Evolutionary conservation across 2,888 invertebrate species (phyloP).

Genomic region (Dynastes maya): DNA sequence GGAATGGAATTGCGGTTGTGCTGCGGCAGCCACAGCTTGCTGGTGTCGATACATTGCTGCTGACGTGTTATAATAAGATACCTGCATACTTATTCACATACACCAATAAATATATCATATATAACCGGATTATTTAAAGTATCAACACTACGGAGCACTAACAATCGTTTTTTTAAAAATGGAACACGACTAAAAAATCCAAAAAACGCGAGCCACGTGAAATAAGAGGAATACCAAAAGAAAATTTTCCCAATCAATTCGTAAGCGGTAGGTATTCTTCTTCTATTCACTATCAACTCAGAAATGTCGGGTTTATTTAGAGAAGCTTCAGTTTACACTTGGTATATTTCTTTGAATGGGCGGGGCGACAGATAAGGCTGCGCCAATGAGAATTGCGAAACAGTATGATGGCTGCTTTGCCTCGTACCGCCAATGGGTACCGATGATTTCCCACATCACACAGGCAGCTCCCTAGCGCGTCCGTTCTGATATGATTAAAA

Average conservation of each 20-base stretch:
- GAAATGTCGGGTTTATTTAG: constrained; percentile 34
- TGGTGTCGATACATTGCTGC: constrained; percentile 69
- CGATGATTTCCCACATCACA: constrained; percentile 37
- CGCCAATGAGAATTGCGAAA: constrained; percentile 59
- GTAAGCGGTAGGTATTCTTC: neutral
- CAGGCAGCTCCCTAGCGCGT: constrained; percentile 4
- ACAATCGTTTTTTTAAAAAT: neutral
- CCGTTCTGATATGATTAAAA: constrained; percentile 41
- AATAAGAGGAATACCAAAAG: neutral
- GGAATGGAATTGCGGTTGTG: constrained; percentile 69
- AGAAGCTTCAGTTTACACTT: constrained; percentile 54
- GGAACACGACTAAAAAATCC: neutral
- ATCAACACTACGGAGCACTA: too few species aligned
- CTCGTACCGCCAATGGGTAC: constrained; percentile 58
- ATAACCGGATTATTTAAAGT: neutral
- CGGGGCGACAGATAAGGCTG: constrained; percentile 50
- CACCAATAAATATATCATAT: neutral
- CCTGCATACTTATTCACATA: constrained; percentile 72
- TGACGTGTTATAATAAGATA: constrained; percentile 82
- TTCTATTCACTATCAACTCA: constrained; percentile 24
- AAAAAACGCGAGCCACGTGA: neutral
- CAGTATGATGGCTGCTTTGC: constrained; percentile 64
- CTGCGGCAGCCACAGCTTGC: constrained; percentile 66
- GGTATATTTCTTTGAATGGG: constrained; percentile 35
- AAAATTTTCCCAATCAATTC: neutral